Percentiles rank a stretch among this genome's conserved stretches.
Evolutionary conservation across 2,113 vertebrate genomes (phyloP).

Genomic region (Psittacara wagleri): DNA sequence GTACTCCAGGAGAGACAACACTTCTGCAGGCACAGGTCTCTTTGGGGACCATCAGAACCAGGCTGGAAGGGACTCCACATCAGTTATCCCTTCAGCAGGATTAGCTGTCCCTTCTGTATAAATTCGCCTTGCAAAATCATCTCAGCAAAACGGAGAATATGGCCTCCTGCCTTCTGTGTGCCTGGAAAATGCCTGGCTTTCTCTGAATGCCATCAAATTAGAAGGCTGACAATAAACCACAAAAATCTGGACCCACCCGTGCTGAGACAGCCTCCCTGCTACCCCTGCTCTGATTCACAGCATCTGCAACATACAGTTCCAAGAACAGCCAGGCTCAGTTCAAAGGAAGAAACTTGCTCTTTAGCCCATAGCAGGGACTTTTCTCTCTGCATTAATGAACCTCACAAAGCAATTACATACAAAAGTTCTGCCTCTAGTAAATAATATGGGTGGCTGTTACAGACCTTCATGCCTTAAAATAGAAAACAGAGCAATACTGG

Average conservation of each 20-base stretch:
- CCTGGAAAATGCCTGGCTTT: neutral
- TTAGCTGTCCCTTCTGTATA: neutral
- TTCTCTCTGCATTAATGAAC: neutral
- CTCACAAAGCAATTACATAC: neutral
- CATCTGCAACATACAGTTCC: neutral
- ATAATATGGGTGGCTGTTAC: neutral
- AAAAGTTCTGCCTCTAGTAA: neutral
- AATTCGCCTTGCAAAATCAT: neutral
- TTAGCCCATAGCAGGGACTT: neutral
- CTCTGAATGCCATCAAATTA: neutral
- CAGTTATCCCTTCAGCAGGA: neutral
- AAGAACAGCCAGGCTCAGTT: neutral
- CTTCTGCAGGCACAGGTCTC: neutral
- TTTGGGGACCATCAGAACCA: neutral
- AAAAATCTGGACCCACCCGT: neutral
- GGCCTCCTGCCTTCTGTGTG: neutral
- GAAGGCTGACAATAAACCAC: neutral
- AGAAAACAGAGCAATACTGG: neutral
- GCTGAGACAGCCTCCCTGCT: slow-evolving; percentile 10
- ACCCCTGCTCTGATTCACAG: slow-evolving; percentile 14
- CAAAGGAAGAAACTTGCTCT: neutral
- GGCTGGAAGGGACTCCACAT: neutral
- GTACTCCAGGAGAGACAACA: neutral
- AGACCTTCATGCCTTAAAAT: neutral
- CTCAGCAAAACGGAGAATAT: neutral